Evolutionary conservation across 2,797 vertebrate species (phyloP).

Genomic region (Micrastur ruficollis): DNA sequence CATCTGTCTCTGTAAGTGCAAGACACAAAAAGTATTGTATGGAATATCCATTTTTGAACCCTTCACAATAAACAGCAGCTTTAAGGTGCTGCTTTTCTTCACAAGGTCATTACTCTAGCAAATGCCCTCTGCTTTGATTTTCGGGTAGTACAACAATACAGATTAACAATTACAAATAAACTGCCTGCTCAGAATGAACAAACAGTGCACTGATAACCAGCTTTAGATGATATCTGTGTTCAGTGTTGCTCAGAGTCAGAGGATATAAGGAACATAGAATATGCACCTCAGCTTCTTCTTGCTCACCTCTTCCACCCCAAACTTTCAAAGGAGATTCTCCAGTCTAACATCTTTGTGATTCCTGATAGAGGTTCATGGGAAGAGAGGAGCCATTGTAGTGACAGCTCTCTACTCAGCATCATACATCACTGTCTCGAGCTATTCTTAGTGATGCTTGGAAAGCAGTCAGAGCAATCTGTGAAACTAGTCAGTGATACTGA

Average conservation of each 20-base stretch:
- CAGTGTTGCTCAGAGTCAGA: not conserved
- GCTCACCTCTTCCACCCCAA: not conserved
- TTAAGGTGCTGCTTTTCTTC: not conserved
- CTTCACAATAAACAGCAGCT: not conserved
- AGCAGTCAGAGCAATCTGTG: slow-evolving; percentile 41
- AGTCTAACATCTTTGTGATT: not conserved
- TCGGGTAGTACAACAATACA: not conserved
- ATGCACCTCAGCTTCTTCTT: not conserved
- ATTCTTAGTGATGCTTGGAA: slow-evolving; percentile 60
- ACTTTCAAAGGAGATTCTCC: not conserved
- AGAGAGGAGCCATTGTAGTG: not conserved
- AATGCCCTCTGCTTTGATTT: slow-evolving; percentile 5
- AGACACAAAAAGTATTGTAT: not conserved
- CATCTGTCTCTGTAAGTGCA: not conserved
- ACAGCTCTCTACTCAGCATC: not conserved
- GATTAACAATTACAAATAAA: slow-evolving; percentile 22
- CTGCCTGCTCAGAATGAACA: not conserved
- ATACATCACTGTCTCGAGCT: slow-evolving; percentile 36
- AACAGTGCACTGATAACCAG: not conserved
- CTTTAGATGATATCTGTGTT: not conserved
- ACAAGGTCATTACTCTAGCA: not conserved
- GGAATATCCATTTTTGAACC: not conserved
- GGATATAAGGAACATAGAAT: not conserved
- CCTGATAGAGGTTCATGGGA: not conserved
- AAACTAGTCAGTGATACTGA: slow-evolving; percentile 33